Evolutionary conservation across 1,140 invertebrate genomes (phyloP), one percentile per base, ranked within the genome.

Genomic region (Trichomalopsis sarcophagae): DNA sequence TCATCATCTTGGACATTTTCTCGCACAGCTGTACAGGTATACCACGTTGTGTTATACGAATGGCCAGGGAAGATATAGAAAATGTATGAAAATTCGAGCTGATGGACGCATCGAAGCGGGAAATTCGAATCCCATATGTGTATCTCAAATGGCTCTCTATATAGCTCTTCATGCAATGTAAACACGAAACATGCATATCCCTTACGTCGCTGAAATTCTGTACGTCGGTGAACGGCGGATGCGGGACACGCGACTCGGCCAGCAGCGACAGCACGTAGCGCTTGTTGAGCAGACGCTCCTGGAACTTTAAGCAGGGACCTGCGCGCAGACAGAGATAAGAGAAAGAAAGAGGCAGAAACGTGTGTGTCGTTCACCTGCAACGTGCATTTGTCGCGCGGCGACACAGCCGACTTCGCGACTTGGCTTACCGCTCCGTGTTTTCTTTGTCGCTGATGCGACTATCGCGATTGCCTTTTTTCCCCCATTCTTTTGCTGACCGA

Each of bases 241-340:
- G 86, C 3, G 69, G 82, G 30, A 88, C 80, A 14, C 78, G 47
- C 13, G 77, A 81, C 23, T 85, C 77, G 21, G 69, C 55, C 21
- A 88, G 68, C 21, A 87, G 23, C 13, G 84, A 47, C 85, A 87
- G 86, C 68, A 86, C 69, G 83, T 89, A 87, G 50, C 50, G 68
- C 77, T 89, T 89, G 68, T 83, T 87, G 40, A 86, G 47, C 50
- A 89, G 71, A 68, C 85, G 85, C 36, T 86, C 81, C 69, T 87
- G 88, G 84, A 87, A 87, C n/a, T 68, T 84, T 36, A 89, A 84
- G 66, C 81, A 81, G 11, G 86, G 83, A 66, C 88, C 78, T 86
- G 81, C 0, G 44, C 55, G 55, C 50, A 21, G n/a, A 0, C 0
- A 6, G 6, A 62, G 55, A 62, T 27, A 36, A 75, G 27, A 14